Base-by-base conservation (phyloP, 2,797 vertebrate genomes). In the Myotis planiceps region DNA sequence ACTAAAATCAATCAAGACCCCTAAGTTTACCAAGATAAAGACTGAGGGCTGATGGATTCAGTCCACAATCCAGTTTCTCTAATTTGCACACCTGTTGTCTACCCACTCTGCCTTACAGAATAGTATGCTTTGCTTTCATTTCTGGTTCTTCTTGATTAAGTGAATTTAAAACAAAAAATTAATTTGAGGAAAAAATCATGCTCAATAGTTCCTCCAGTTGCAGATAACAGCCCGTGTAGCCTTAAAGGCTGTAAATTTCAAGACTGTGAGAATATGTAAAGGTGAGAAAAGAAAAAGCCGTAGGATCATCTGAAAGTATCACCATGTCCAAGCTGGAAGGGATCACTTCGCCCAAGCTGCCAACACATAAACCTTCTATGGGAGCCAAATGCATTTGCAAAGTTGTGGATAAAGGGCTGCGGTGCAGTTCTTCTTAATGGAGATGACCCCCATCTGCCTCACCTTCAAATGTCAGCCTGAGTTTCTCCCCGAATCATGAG, bases 401-500 rank as follows among this genome's bases (percentile, higher is more conserved):
- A 69, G 63, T 6, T 3, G 3, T 25, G 63, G 80, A 74, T 39
- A 34, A 93, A 94, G 65, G 45, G 58, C 76, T 82, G 39, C 75
- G 19, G 72, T 13, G 23, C 37, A 69, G 32, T 84, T 91, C 88
- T 45, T 65, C 83, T 71, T 93, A 92, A 95, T 29, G 45, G 72
- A 95, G 58, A 90, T 60, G 83, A 82, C 32, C 25, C n/a, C 72
- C 72, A 92, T 90, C 88, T 92, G 95, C 75, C 63, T 95, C 72
- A 37, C 19, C 66, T 34, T 88, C 81, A 94, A 55, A 78, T 76
- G 83, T 71, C 86, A 96, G 79, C 23, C 55, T 45, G 39, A 55
- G 69, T 74, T 88, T 83, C 76, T 75, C 79, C 32, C 45, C 80
- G 27, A 87, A 68, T 71, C 34, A n/a, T 3, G 32, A 95, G 71